Percentiles rank a stretch among this genome's conserved stretches.
Evolutionary conservation across 2,113 vertebrate genomes (phyloP).

Genomic region (Bufo bufo): DNA sequence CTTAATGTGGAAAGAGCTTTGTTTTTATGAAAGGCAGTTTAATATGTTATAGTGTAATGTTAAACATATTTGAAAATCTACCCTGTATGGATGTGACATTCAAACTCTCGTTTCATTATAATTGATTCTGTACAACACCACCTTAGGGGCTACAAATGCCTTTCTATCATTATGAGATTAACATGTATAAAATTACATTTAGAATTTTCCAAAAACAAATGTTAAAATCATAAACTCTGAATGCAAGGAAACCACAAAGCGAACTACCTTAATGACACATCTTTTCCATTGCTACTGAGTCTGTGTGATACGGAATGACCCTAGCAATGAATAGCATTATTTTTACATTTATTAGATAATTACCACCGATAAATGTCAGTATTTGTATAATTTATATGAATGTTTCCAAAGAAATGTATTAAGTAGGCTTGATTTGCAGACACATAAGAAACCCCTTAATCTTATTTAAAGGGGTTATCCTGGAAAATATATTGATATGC

Average conservation of each 20-base stretch:
- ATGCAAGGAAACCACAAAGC: slow-evolving; percentile 12
- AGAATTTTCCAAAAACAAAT: slow-evolving; percentile 42
- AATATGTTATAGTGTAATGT: background rate
- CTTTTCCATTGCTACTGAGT: background rate
- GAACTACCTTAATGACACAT: slow-evolving; percentile 12
- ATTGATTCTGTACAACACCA: slow-evolving; percentile 34
- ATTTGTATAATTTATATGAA: background rate
- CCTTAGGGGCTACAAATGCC: slow-evolving; percentile 40
- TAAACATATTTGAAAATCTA: slow-evolving; percentile 25
- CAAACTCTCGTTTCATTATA: slow-evolving; percentile 26
- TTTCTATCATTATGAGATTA: slow-evolving; percentile 53
- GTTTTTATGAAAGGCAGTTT: background rate
- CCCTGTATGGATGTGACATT: slow-evolving; percentile 18
- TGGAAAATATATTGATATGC: too few relatives aligned
- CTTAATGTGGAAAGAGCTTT: background rate
- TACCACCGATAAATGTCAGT: background rate
- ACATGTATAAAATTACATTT: slow-evolving; percentile 40
- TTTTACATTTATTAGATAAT: background rate
- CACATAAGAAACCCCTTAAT: too few relatives aligned
- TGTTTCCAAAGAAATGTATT: background rate
- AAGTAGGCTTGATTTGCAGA: too few relatives aligned
- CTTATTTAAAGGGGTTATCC: too few relatives aligned
- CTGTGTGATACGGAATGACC: slow-evolving; percentile 12
- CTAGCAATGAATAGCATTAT: background rate
- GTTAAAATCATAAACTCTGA: slow-evolving; percentile 35